Conservation (phyloP, 2,113 vertebrate species). For the Caretta caretta region DNA sequence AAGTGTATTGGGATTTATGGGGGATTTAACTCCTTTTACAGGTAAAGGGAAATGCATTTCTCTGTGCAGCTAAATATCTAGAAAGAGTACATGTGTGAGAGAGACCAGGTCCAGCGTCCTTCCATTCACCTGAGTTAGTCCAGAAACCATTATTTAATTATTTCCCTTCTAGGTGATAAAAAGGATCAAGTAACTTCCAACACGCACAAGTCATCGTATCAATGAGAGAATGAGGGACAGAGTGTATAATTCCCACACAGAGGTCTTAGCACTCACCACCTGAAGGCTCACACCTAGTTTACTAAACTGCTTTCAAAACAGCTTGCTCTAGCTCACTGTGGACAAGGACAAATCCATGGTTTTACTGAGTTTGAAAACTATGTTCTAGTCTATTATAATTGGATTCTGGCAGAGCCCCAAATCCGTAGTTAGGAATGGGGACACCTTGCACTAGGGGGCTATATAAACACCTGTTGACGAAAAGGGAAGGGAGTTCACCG, state of each 20-base stretch:
- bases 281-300: fast-evolving
- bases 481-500: not conserved
- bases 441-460: fast-evolving
- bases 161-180: not conserved
- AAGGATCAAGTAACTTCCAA: conserved; percentile 10
- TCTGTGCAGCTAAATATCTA: not conserved
- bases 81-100: not conserved
- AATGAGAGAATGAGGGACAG: not conserved
- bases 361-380: not conserved
- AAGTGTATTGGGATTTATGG: not conserved
- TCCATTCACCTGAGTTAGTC: not conserved
- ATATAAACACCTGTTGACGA: not conserved
- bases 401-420: not conserved
- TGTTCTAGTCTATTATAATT: not conserved
- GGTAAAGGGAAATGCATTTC: conserved; percentile 8
- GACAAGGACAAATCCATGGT: not conserved
- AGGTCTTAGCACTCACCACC: not conserved
- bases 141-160: not conserved
- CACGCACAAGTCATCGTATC: not conserved
- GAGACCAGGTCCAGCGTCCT: not conserved
- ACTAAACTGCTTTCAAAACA: not conserved
- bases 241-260: not conserved
- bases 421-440: not conserved
- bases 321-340: not conserved
- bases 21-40: not conserved